These are phyloP conservation scores for Phaedon cochleariae DNA, from an alignment of 2,888 invertebrate genomes.

Conservation along the genomic window DNA sequence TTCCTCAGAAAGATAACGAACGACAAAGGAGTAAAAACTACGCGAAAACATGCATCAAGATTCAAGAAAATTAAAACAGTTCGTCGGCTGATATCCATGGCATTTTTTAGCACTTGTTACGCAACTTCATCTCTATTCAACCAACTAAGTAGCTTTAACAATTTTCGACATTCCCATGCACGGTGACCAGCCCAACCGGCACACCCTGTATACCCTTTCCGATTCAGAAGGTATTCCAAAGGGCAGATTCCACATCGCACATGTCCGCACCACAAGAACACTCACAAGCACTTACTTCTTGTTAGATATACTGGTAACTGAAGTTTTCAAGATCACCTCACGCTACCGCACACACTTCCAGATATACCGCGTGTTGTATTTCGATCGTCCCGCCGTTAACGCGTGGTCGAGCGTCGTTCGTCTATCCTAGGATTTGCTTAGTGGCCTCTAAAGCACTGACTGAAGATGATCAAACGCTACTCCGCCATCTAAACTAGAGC, in stretches of 20 bases:
- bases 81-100: too few species aligned
- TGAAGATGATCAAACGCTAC: slow-evolving; percentile 58
- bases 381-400: slow-evolving; percentile 55
- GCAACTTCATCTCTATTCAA: neutral
- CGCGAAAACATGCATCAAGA: too few species aligned
- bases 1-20: too few species aligned
- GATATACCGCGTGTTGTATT: slow-evolving; percentile 51
- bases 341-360: slow-evolving; percentile 55
- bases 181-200: neutral
- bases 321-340: slow-evolving; percentile 54
- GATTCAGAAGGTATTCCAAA: slow-evolving; percentile 23
- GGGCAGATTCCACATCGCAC: slow-evolving; percentile 20
- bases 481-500: slow-evolving; percentile 60
- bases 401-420: slow-evolving; percentile 62
- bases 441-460: slow-evolving; percentile 63
- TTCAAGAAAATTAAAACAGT: too few species aligned
- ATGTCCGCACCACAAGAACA: slow-evolving; percentile 38
- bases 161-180: neutral
- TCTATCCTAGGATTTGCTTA: slow-evolving; percentile 61
- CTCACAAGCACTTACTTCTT: slow-evolving; percentile 57
- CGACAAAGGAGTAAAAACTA: too few species aligned
- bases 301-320: slow-evolving; percentile 50
- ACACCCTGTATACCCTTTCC: slow-evolving; percentile 24
- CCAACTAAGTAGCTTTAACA: neutral
- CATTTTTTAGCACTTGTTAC: neutral